phyloP scores from a whole-genome alignment of 1,140 invertebrate genomes.

The Trichonephila inaurata region DNA sequence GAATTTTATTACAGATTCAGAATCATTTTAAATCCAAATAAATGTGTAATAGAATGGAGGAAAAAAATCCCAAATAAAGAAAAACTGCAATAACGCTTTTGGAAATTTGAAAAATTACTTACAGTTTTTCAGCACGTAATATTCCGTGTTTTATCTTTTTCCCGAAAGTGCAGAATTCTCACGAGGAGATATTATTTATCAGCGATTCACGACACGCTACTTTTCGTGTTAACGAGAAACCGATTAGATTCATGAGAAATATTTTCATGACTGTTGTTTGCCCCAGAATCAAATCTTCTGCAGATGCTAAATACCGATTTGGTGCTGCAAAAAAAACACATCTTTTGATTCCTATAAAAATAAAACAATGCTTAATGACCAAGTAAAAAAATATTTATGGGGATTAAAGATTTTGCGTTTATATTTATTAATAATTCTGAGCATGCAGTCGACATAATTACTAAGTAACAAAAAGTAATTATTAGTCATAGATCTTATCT shows the following conservation, averaged over 20 bases:
- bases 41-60: background rate
- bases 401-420: no score
- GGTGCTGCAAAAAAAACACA: no score
- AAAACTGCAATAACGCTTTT: background rate
- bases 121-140: conserved; percentile 19
- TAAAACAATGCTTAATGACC: no score
- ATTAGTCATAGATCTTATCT: no score
- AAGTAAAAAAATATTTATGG: no score
- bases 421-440: no score
- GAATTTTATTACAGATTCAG: no score
- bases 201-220: background rate
- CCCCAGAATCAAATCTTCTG: background rate
- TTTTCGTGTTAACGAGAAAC: conserved; percentile 43
- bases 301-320: no score
- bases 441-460: no score
- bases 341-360: no score
- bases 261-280: conserved; percentile 1
- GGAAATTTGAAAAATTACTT: conserved; percentile 28
- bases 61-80: background rate
- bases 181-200: conserved; percentile 48
- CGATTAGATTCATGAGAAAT: conserved; percentile 32
- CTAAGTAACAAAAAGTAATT: no score
- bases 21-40: background rate
- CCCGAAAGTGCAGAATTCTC: background rate
- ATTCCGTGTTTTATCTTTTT: conserved; percentile 42